Conservation (phyloP, 1,140 invertebrate genomes). For the Heterodera schachtii region DNA sequence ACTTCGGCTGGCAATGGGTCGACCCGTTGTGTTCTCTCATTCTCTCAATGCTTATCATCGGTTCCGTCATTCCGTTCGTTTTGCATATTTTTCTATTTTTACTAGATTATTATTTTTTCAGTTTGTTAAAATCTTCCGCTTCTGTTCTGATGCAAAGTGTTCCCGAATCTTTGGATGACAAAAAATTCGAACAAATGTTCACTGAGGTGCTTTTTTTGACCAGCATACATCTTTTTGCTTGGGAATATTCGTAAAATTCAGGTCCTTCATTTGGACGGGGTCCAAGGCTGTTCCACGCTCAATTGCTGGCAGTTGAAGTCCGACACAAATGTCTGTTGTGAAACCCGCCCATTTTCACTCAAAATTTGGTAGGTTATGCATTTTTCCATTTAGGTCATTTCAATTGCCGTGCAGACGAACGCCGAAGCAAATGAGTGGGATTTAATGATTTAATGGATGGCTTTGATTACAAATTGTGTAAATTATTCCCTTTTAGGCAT, state of each 20-base stretch:
- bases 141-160: slow-evolving; percentile 67
- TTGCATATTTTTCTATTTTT: not conserved
- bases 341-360: slow-evolving; percentile 26
- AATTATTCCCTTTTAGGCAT: not conserved
- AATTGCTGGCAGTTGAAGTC: slow-evolving; percentile 62
- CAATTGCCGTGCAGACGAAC: slow-evolving; percentile 39
- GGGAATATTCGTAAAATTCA: too few species aligned
- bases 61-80: slow-evolving; percentile 70
- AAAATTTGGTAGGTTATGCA: too few species aligned
- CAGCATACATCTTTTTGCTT: too few species aligned
- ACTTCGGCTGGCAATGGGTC: slow-evolving; percentile 72
- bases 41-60: slow-evolving; percentile 71
- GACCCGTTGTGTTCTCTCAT: slow-evolving; percentile 74
- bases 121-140: slow-evolving; percentile 69
- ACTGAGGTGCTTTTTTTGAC: slow-evolving; percentile 45
- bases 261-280: slow-evolving; percentile 55
- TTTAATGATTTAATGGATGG: not conserved
- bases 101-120: too few species aligned
- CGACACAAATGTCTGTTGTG: slow-evolving; percentile 54
- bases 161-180: slow-evolving; percentile 52
- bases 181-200: slow-evolving; percentile 30
- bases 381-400: not conserved
- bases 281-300: slow-evolving; percentile 50
- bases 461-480: too few species aligned
- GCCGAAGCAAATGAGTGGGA: slow-evolving; percentile 56